Base-by-base conservation (phyloP, 2,797 vertebrate species). In the Natrix natrix region DNA sequence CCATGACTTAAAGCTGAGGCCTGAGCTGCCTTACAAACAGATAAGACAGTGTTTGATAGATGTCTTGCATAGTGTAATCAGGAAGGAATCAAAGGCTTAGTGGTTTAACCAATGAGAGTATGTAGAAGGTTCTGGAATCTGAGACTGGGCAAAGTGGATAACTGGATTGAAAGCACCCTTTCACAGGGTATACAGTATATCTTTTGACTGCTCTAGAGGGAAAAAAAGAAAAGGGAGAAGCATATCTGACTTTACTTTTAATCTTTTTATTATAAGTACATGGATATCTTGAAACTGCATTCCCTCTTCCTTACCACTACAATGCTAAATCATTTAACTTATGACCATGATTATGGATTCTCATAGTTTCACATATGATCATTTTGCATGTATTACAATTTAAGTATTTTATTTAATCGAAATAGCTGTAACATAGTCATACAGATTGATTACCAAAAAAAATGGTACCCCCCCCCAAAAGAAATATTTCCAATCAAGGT, bases 11-110 rank as follows among this genome's bases (percentile, higher is more conserved):
- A 98, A 98, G 98, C 97, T 97, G 97, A 97, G 97, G 97, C 97
- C 98, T 97, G 98, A 98, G 98, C 97, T 97, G 98, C 97, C 98
- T 98, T 95, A 97, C 97, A 98, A 98, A 98, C 98, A 98, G 98
- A 98, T 98, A 98, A 98, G 98, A 97, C 97, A 97, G 97, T 96
- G 97, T 97, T 97, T 98, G 98, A 98, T 97, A 97, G 97, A 98
- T 97, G 97, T 97, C 97, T 97, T 97, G 97, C 97, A 97, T 97
- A 97, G 97, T 97, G 95, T 96, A 97, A 97, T 98, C 97, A 97
- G 97, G 96, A 97, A 97, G 97, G 97, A 97, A 97, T 97, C 97
- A 98, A 96, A 97, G 97, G 95, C 96, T 97, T 96, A 96, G 95
- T 96, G 95, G 97, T 97, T 96, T 97, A 97, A 96, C 97, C 96